phyloP scores from a whole-genome alignment of 2,888 invertebrate genomes.

The Tachina lurida region DNA sequence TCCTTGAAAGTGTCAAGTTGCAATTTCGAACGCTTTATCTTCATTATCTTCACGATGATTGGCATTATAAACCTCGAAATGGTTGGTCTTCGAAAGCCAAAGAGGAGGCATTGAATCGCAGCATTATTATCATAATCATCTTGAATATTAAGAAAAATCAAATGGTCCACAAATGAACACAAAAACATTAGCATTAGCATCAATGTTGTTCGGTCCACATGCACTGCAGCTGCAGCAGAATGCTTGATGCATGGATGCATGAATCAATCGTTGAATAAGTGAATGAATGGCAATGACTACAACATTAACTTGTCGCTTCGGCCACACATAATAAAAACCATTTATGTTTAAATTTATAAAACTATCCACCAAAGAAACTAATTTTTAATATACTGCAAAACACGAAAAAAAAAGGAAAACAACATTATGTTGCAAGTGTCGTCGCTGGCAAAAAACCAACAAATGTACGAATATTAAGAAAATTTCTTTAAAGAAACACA shows the following conservation, averaged over 20 bases:
- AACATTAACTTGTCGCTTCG: slow-evolving; percentile 66
- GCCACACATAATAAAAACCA: slow-evolving; percentile 66
- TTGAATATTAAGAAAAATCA: slow-evolving; percentile 66
- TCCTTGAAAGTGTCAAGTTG: slow-evolving; percentile 70
- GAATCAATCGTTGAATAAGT: slow-evolving; percentile 33
- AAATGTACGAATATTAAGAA: slow-evolving; percentile 53
- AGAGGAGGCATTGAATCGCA: slow-evolving; percentile 22
- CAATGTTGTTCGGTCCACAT: slow-evolving; percentile 14
- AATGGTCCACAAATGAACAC: slow-evolving; percentile 61
- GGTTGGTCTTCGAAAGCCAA: slow-evolving; percentile 34
- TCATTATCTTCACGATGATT: slow-evolving; percentile 59
- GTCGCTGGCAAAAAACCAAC: slow-evolving; percentile 48
- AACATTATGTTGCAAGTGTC: slow-evolving; percentile 55
- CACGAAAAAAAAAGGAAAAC: slow-evolving; percentile 37
- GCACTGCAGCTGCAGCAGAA: slow-evolving; percentile 22
- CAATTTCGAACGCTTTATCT: slow-evolving; percentile 75
- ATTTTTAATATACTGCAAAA: neutral
- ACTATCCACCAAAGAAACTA: slow-evolving; percentile 8
- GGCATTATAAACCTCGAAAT: slow-evolving; percentile 58
- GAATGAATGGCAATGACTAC: slow-evolving; percentile 62
- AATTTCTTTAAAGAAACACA: slow-evolving; percentile 74
- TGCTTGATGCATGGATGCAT: slow-evolving; percentile 56
- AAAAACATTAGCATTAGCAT: slow-evolving; percentile 55
- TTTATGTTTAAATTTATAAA: slow-evolving; percentile 16
- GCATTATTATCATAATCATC: slow-evolving; percentile 65